Conservation (phyloP, 37 sponge, comb jelly and placozoan species). For the Axinella damicornis region DNA sequence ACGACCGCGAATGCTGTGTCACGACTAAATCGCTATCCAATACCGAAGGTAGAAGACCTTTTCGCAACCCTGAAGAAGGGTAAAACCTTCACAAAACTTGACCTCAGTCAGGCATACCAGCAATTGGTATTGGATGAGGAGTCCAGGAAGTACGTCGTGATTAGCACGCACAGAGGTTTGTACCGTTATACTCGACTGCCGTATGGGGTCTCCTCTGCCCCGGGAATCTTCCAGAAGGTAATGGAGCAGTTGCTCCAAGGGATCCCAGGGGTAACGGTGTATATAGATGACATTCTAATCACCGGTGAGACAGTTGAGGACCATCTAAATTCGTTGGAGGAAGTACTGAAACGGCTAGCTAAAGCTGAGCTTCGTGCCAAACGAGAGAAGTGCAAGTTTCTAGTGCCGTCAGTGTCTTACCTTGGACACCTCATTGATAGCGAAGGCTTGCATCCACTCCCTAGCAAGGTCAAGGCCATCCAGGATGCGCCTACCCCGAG, state of each 20-base stretch:
- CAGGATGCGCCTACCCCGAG: conserved; percentile 34
- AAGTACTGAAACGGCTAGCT: conserved; percentile 8
- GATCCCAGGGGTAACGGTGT: conserved; percentile 21
- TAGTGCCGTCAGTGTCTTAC: conserved; percentile 14
- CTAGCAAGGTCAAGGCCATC: conserved; percentile 8
- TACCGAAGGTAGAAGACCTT: conserved; percentile 25
- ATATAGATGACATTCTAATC: conserved; percentile 58
- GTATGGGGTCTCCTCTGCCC: too few relatives aligned
- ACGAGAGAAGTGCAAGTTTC: conserved; percentile 11
- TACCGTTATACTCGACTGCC: too few relatives aligned
- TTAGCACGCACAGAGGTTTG: too few relatives aligned
- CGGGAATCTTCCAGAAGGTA: too few relatives aligned
- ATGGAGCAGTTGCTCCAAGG: conserved; percentile 32
- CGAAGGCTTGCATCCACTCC: conserved; percentile 21
- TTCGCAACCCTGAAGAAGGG: neutral
- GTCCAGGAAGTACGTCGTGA: too few relatives aligned
- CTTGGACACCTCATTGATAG: conserved; percentile 23
- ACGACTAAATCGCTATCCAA: conserved; percentile 17
- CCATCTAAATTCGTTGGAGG: conserved; percentile 28
- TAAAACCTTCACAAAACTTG: neutral
- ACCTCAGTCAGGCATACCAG: too few relatives aligned
- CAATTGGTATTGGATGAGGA: too few relatives aligned
- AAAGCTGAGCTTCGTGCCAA: conserved; percentile 19
- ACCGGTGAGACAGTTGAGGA: conserved; percentile 18
- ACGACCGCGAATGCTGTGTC: conserved; percentile 13